Conservation (phyloP, 2,888 invertebrate genomes). For the Celastrina argiolus region DNA sequence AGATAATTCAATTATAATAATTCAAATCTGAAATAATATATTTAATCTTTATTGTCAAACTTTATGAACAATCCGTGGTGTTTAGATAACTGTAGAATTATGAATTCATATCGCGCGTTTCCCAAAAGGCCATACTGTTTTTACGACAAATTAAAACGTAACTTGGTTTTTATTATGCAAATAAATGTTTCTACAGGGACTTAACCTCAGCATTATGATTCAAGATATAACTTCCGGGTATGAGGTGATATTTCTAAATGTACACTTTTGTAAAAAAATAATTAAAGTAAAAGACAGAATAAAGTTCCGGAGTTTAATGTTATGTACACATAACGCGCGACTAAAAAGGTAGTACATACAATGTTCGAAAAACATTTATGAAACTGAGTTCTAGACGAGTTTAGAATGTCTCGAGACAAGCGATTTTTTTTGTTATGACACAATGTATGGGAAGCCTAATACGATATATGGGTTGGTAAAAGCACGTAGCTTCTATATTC, state of each 20-base stretch:
- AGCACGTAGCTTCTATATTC: too few relatives aligned
- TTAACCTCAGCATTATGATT: constrained; percentile 19
- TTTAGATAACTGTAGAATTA: constrained; percentile 14
- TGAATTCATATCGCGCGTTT: constrained; percentile 15
- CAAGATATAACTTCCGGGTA: background rate
- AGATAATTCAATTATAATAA: too few relatives aligned
- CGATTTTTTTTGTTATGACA: too few relatives aligned
- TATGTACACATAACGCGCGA: too few relatives aligned
- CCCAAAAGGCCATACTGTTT: constrained; percentile 20
- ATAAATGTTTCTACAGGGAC: constrained; percentile 16
- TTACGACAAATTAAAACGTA: constrained; percentile 21
- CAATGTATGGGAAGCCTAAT: too few relatives aligned
- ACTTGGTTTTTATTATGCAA: constrained; percentile 20
- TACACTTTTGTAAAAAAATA: background rate
- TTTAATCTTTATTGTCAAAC: background rate
- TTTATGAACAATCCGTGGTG: background rate
- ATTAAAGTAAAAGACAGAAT: background rate
- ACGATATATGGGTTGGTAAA: too few relatives aligned
- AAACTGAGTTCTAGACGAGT: too few relatives aligned
- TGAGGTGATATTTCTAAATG: constrained; percentile 5
- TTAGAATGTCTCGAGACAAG: too few relatives aligned
- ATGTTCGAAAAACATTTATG: too few relatives aligned
- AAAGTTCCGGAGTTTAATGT: background rate
- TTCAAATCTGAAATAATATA: too few relatives aligned
- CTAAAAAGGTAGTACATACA: background rate